phyloP scores from a whole-genome alignment of 2,797 vertebrate species.

The Enteromius mattozi region DNA sequence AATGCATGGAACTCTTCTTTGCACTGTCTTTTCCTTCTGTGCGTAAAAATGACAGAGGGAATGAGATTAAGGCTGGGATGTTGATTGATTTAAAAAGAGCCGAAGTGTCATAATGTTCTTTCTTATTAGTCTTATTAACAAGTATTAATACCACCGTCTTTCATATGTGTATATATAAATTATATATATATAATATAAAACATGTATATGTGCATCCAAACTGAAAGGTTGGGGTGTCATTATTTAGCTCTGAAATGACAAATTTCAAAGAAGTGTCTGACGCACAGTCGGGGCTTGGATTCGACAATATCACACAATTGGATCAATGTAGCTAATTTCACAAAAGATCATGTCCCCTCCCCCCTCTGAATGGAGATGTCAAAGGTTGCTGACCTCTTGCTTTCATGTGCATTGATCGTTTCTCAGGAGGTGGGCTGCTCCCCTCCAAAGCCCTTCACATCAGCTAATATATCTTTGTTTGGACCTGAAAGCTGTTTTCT shows the following conservation, averaged over 20 bases:
- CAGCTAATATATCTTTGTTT: constrained; percentile 80
- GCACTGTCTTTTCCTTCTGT: neutral
- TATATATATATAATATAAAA: too few species aligned
- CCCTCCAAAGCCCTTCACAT: constrained; percentile 65
- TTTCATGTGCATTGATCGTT: constrained; percentile 82
- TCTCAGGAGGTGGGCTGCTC: constrained; percentile 70
- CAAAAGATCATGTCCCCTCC: constrained; percentile 72
- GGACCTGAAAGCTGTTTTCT: constrained; percentile 51
- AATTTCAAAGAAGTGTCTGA: constrained; percentile 39
- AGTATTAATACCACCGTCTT: neutral
- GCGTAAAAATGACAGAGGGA: neutral
- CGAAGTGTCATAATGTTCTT: neutral
- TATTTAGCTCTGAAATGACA: constrained; percentile 21
- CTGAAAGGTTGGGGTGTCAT: neutral
- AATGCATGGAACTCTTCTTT: constrained; percentile 64
- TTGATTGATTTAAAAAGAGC: constrained; percentile 12
- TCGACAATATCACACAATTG: constrained; percentile 72
- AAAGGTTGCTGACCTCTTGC: constrained; percentile 82
- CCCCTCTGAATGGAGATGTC: constrained; percentile 78
- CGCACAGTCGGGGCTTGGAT: constrained; percentile 58
- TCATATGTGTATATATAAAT: neutral
- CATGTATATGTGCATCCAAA: neutral
- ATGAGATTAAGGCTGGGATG: neutral
- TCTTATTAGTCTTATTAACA: neutral
- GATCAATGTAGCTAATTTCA: constrained; percentile 78